Conservation (phyloP, 92 coral and sea anemone genomes). For the Epizoanthus rinbou region DNA sequence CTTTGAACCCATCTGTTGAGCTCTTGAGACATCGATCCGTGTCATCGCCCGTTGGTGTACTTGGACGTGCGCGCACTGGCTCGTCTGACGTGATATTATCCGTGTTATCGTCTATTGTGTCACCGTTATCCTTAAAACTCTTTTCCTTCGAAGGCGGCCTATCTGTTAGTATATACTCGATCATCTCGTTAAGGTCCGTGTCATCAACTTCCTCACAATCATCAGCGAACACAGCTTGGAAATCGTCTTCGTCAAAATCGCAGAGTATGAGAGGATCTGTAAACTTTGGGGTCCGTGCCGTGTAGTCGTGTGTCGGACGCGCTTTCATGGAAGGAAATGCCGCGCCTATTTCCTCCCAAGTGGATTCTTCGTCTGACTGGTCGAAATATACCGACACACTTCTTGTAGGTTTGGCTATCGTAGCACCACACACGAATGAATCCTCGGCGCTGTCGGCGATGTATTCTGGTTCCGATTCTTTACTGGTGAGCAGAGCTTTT, state of each 20-base stretch:
- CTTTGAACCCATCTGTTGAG: neutral
- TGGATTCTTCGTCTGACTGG: neutral
- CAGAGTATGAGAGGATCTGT: constrained; percentile 25
- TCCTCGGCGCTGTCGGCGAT: neutral
- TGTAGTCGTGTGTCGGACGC: constrained; percentile 22
- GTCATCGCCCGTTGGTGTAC: neutral
- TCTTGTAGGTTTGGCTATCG: neutral
- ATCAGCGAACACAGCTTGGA: constrained; percentile 1
- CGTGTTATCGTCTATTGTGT: neutral
- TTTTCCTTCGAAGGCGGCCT: neutral
- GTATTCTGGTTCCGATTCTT: neutral
- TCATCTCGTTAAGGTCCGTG: neutral
- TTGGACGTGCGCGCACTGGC: neutral
- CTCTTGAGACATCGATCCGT: neutral
- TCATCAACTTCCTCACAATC: neutral
- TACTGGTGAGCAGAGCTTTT: neutral
- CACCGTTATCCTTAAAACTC: no score
- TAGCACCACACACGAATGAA: no score
- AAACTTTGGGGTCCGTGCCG: constrained; percentile 2
- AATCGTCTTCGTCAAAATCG: constrained; percentile 5
- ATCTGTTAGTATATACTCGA: constrained; percentile 13
- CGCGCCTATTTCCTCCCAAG: neutral
- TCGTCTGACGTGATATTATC: neutral
- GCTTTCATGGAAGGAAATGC: neutral
- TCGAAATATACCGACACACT: constrained; percentile 18